Evolutionary conservation across 2,797 vertebrate genomes (phyloP), one percentile per base, ranked within the genome.

Genomic region (Myotis vivesi): DNA sequence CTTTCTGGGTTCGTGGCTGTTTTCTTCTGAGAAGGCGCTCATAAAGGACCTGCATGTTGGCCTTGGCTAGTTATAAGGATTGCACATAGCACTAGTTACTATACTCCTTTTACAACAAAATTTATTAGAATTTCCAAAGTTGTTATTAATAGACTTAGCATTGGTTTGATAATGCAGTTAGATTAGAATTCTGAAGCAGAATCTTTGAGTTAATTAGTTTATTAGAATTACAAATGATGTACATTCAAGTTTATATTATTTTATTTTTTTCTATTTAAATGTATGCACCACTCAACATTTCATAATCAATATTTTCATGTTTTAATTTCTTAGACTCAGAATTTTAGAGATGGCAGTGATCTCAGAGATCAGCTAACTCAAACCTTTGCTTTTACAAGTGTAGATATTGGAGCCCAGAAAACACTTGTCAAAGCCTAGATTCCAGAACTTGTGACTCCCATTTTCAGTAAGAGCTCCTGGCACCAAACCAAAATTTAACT

Each of bases 1-100:
- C 99, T 98, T 98, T 99, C 98, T 99, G 99, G 98, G 99, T 98
- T 98, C 99, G 98, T 98, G 99, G 99, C 98, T 99, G 99, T 98
- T 99, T 99, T 99, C 99, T 99, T 99, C 99, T 99, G 99, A 99
- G 99, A 98, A 99, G 99, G 98, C 99, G 98, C 97, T 99, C 99
- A 99, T 99, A 99, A 98, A 99, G 99, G 98, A 99, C 99, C 99
- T 99, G 99, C 99, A 99, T 99, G 99, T 99, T 99, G 99, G 99
- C 98, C 98, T 99, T 99, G 98, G 99, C 99, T 99, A 99, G 99
- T 99, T 98, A 98, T 95, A 98, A 99, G 99, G 98, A 99, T 99
- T 99, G 99, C 98, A 99, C 99, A 99, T 98, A 99, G 98, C 98
- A 98, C 98, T 98, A 98, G 98, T 99, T 99, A 99, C 99, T 98